Evolutionary conservation across 1,140 invertebrate genomes (phyloP), one percentile per base, ranked within the genome.

Genomic region (Pseudomyrmex cubaensis): DNA sequence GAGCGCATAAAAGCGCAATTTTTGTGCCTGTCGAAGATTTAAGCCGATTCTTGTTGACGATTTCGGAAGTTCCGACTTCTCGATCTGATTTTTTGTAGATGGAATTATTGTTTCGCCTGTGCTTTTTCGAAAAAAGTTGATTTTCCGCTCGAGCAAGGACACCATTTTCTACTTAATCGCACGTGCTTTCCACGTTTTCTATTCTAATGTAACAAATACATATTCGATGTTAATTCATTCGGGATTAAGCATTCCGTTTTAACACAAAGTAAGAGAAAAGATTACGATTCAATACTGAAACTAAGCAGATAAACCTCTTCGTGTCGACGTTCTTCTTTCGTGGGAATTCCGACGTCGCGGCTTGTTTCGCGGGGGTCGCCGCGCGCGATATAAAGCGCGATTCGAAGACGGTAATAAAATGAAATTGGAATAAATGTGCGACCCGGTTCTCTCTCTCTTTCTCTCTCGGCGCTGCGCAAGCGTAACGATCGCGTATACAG

Each of bases 1-100:
- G 86, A 74, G 82, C 82, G 85, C 85, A 87, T 87, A 87, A 87
- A 87, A 72, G 73, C 73, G 82, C 86, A 63, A 86, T 87, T 86
- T 78, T 83, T 77, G 66, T 87, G 57, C 61, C 44, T 66, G 22
- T 64, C 85, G 46, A 56, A 80, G 66, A 56, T 66, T 70, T 80
- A 86, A 82, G 78, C 84, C 85, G 84, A 82, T 85, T 85, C 85
- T 56, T 57, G 12, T 70, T 59, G 35, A 15, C 66, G 66, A 80
- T 70, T 80, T 78, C 44, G 75, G 54, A 59, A 70, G 76, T 5
- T 69, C 22, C 76, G 76, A 57, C 76, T 59, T 59, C 35, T 35
- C 20, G 35, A 78, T 50, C 59, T 59, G 12, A 48, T 17, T 25
- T 48, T 25, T 50, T 62, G 44, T 1, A 44, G 74, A 52, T 46